Evolutionary conservation across 2,888 invertebrate species (phyloP).

Genomic region (Cataglyphis livida): DNA sequence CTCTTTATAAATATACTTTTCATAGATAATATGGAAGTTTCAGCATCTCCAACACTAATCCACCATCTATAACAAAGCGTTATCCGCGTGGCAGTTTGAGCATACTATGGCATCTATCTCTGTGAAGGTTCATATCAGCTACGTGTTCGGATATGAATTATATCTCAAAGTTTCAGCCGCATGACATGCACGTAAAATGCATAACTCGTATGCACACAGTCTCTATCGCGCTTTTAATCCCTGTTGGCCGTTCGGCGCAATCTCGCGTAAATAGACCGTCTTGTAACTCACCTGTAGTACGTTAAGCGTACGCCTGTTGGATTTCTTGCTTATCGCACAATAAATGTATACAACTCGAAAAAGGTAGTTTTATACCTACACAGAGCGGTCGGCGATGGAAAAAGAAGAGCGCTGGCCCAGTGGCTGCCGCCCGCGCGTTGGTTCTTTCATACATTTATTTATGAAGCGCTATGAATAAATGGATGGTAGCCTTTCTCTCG

Average conservation of each 20-base stretch:
- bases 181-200: conserved; percentile 35
- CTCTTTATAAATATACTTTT: conserved; percentile 8
- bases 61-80: conserved; percentile 23
- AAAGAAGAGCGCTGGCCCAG: conserved; percentile 71
- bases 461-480: conserved; percentile 85
- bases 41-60: conserved; percentile 28
- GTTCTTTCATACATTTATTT: conserved; percentile 84
- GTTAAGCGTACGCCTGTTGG: conserved; percentile 68
- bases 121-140: conserved; percentile 41
- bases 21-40: conserved; percentile 17
- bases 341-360: conserved; percentile 75
- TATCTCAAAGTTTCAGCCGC: conserved; percentile 42
- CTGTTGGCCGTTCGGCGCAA: conserved; percentile 57
- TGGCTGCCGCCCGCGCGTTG: conserved; percentile 62
- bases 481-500: conserved; percentile 82
- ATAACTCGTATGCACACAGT: conserved; percentile 21
- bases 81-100: conserved; percentile 45
- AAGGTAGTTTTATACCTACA: conserved; percentile 63
- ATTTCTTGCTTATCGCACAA: conserved; percentile 74
- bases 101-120: conserved; percentile 29
- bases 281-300: conserved; percentile 56
- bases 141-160: conserved; percentile 47
- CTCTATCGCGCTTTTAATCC: conserved; percentile 46
- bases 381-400: conserved; percentile 60
- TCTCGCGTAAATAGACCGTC: conserved; percentile 70